phyloP scores from a whole-genome alignment of 2,888 invertebrate genomes.

The Agrochola circellaris region DNA sequence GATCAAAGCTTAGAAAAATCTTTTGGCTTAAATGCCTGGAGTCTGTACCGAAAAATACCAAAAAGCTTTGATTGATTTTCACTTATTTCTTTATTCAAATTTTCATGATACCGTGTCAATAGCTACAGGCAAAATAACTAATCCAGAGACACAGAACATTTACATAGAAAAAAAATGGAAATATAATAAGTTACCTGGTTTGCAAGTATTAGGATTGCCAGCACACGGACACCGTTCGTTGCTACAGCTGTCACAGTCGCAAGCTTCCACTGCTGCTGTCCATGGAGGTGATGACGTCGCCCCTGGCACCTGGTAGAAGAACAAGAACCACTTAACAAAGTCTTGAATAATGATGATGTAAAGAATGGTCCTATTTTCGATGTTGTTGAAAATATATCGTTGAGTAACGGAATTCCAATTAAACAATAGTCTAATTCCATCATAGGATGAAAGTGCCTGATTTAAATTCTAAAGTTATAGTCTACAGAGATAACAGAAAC shows the following conservation, averaged over 20 bases:
- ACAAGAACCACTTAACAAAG: neutral
- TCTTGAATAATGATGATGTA: neutral
- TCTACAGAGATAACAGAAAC: neutral
- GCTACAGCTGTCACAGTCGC: constrained; percentile 77
- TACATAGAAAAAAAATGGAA: too few species aligned
- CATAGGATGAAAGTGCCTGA: neutral
- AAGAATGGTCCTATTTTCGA: neutral
- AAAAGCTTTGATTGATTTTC: neutral
- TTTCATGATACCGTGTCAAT: neutral
- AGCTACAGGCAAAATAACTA: neutral
- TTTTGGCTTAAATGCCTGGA: neutral
- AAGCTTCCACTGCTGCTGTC: constrained; percentile 84
- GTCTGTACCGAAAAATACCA: neutral
- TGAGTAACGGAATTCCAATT: neutral
- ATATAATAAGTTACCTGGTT: constrained; percentile 74
- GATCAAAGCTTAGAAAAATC: neutral
- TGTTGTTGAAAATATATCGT: neutral
- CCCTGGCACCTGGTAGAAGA: constrained; percentile 77
- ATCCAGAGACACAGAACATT: neutral
- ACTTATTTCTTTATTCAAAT: too few species aligned
- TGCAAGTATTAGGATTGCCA: constrained; percentile 75
- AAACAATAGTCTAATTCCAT: neutral
- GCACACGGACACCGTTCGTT: constrained; percentile 75
- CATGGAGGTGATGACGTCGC: constrained; percentile 82
- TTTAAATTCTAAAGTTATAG: neutral